phyloP scores from a whole-genome alignment of 2,888 invertebrate genomes.

The Alitta virens region DNA sequence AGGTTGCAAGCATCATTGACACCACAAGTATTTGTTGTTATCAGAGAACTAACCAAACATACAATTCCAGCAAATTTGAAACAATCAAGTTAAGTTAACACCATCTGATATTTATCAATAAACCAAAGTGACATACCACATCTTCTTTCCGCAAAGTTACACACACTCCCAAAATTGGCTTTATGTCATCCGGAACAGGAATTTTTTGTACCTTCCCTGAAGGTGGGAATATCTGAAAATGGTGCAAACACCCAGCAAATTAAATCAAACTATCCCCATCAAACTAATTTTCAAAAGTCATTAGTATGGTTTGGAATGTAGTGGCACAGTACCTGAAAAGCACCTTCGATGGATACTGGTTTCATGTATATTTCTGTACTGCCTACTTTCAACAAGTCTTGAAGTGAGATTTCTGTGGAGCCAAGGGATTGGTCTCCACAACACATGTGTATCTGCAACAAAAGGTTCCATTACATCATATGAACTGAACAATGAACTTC shows the following conservation, averaged over 20 bases:
- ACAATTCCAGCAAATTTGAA: no score
- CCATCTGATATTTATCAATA: no score
- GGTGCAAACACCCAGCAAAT: neutral
- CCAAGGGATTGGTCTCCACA: constrained; percentile 56
- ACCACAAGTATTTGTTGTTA: no score
- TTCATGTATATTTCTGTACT: constrained; percentile 55
- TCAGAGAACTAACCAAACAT: no score
- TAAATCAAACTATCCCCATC: neutral
- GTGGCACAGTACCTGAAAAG: constrained; percentile 46
- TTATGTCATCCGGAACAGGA: constrained; percentile 34
- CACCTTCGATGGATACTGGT: constrained; percentile 52
- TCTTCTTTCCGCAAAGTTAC: constrained; percentile 51
- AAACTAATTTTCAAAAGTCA: neutral
- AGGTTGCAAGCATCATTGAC: no score
- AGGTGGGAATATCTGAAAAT: constrained; percentile 45
- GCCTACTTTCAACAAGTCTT: constrained; percentile 45
- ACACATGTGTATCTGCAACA: constrained; percentile 52
- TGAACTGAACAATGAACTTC: no score
- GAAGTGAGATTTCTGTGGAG: constrained; percentile 48
- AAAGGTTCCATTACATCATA: no score
- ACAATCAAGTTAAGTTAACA: no score
- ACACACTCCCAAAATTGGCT: constrained; percentile 50
- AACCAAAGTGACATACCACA: constrained; percentile 29
- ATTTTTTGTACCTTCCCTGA: constrained; percentile 43
- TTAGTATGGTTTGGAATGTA: neutral